A percentile compares a stretch with the other conserved stretches of the same genome.
Conservation (phyloP, 2,797 vertebrate genomes). For the Periophthalmus magnuspinnatus region DNA sequence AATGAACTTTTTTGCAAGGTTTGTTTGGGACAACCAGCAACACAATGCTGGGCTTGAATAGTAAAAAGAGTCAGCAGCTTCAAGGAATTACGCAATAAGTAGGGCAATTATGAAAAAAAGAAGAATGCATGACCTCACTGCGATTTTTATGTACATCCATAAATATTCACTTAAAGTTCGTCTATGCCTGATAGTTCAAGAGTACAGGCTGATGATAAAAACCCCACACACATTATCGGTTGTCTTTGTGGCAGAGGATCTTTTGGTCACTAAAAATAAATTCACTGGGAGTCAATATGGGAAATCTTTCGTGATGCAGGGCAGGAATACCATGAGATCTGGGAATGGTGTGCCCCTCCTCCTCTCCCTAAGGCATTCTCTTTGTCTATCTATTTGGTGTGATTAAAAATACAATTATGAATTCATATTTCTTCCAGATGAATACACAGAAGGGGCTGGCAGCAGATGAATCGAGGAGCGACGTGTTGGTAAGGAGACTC, state of each 20-base stretch:
- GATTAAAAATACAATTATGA: conserved; percentile 87
- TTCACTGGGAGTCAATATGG: conserved; percentile 83
- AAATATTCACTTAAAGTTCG: neutral
- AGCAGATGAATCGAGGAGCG: conserved; percentile 77
- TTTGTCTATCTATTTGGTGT: conserved; percentile 85
- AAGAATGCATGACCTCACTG: neutral
- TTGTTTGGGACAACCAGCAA: conserved; percentile 56
- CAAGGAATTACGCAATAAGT: conserved; percentile 33
- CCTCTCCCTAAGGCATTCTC: conserved; percentile 77
- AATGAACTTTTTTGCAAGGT: conserved; percentile 67
- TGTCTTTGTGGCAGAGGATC: conserved; percentile 70
- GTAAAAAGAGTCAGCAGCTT: conserved; percentile 31
- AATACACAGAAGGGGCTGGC: conserved; percentile 82
- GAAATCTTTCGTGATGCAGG: conserved; percentile 79
- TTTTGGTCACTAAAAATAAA: conserved; percentile 82
- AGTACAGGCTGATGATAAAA: conserved; percentile 16
- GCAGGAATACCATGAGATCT: conserved; percentile 79
- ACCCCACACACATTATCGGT: conserved; percentile 39
- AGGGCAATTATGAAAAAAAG: conserved; percentile 29
- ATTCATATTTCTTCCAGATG: conserved; percentile 84
- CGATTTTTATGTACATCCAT: neutral
- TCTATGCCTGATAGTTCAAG: neutral
- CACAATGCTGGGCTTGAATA: conserved; percentile 49
- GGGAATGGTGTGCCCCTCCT: conserved; percentile 76
- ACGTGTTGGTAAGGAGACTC: conserved; percentile 70